Evolutionary conservation across 2,797 vertebrate genomes (phyloP).

Genomic region (Menidia menidia): DNA sequence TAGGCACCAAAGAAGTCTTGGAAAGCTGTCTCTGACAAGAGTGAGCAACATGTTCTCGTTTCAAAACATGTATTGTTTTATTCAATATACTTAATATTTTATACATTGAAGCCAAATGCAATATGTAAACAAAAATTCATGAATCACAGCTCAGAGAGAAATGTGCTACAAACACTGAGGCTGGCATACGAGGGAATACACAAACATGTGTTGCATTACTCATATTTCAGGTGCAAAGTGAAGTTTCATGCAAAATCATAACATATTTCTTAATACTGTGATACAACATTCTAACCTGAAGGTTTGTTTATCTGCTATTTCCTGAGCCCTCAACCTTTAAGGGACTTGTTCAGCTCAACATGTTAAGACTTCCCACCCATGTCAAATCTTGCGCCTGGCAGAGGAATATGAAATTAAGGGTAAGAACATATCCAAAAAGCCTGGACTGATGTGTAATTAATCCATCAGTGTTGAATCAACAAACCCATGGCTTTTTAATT

Average conservation of each 20-base stretch:
- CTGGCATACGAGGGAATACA: conserved; percentile 2
- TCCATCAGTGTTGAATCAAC: too few species aligned
- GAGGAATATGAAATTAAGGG: not conserved
- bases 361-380: not conserved
- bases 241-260: not conserved
- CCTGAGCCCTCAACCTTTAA: not conserved
- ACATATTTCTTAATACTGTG: not conserved
- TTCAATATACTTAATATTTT: conserved; percentile 7
- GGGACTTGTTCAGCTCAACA: not conserved
- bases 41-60: conserved; percentile 2
- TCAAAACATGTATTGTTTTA: conserved; percentile 7
- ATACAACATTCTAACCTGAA: conserved; percentile 3
- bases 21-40: not conserved
- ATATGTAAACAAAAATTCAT: conserved; percentile 7
- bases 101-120: not conserved
- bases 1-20: not conserved
- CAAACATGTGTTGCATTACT: conserved; percentile 1
- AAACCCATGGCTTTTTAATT: too few species aligned
- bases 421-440: not conserved
- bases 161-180: conserved; percentile 9
- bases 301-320: not conserved
- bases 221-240: not conserved
- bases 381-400: not conserved
- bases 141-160: conserved; percentile 3
- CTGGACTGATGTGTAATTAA: too few species aligned